A percentile compares a stretch with the other conserved stretches of the same genome.
Conservation (phyloP, 2,113 vertebrate species). For the Mustela nigripes region DNA sequence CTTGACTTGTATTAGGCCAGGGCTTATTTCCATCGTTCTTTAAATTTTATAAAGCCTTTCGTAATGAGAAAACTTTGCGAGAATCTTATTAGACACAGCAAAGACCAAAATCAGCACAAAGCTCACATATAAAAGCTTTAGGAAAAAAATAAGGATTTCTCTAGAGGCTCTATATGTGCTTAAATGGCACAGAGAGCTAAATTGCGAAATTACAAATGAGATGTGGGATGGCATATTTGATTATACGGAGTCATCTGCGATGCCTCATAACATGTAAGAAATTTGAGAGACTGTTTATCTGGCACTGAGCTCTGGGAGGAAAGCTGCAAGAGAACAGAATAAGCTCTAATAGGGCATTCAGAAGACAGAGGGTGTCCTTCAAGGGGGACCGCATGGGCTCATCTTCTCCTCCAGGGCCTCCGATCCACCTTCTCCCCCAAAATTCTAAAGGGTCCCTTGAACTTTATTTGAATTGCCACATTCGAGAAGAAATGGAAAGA, state of each 20-base stretch:
- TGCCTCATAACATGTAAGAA: constrained; percentile 75
- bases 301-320: constrained; percentile 1
- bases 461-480: not conserved
- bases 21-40: constrained; percentile 64
- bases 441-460: not conserved
- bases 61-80: constrained; percentile 70
- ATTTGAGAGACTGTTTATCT: constrained; percentile 71
- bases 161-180: constrained; percentile 77
- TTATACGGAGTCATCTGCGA: constrained; percentile 75
- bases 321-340: not conserved
- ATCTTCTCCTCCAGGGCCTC: not conserved
- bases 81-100: constrained; percentile 79
- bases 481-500: constrained; percentile 15
- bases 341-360: not conserved
- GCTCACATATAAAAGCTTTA: constrained; percentile 79
- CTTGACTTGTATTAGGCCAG: constrained; percentile 51
- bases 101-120: constrained; percentile 81
- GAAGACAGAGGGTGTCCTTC: not conserved
- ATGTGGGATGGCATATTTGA: constrained; percentile 82
- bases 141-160: constrained; percentile 75
- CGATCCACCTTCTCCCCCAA: not conserved
- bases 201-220: constrained; percentile 82
- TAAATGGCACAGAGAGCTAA: constrained; percentile 82
- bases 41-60: constrained; percentile 67
- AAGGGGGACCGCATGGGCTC: accelerated